phyloP scores from a whole-genome alignment of 1,140 invertebrate genomes.

The Papilio glaucus region DNA sequence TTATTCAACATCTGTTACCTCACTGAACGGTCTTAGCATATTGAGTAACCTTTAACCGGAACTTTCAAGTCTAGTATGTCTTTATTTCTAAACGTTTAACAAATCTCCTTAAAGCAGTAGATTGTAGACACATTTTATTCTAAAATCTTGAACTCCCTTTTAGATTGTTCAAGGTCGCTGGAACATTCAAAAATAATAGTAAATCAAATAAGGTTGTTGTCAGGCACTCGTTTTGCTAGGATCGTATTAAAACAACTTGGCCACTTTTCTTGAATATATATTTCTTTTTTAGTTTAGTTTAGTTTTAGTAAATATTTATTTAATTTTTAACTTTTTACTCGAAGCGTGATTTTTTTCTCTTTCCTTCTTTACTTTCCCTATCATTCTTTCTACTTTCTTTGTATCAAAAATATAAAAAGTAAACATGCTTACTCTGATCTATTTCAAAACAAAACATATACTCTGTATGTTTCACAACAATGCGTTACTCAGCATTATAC shows the following conservation, averaged over 20 bases:
- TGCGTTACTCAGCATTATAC: background rate
- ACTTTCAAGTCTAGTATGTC: background rate
- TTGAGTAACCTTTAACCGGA: constrained; percentile 15
- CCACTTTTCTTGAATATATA: no score
- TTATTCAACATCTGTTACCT: constrained; percentile 21
- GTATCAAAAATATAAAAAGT: no score
- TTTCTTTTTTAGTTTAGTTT: no score
- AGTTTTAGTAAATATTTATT: no score
- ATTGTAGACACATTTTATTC: background rate
- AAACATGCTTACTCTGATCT: background rate
- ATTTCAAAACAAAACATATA: background rate
- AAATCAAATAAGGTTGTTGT: background rate
- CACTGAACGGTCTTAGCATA: constrained; percentile 10
- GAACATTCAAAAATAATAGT: background rate
- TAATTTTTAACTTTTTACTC: no score
- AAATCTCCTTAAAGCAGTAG: background rate
- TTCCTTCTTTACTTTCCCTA: no score
- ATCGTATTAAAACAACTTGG: background rate
- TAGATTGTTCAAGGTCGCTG: background rate
- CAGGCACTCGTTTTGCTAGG: background rate
- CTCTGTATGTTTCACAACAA: background rate
- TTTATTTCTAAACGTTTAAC: background rate
- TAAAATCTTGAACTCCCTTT: background rate
- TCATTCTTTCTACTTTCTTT: no score
- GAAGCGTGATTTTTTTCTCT: no score